phyloP scores from a whole-genome alignment of 2,888 invertebrate genomes.

The Hipparchia semele region DNA sequence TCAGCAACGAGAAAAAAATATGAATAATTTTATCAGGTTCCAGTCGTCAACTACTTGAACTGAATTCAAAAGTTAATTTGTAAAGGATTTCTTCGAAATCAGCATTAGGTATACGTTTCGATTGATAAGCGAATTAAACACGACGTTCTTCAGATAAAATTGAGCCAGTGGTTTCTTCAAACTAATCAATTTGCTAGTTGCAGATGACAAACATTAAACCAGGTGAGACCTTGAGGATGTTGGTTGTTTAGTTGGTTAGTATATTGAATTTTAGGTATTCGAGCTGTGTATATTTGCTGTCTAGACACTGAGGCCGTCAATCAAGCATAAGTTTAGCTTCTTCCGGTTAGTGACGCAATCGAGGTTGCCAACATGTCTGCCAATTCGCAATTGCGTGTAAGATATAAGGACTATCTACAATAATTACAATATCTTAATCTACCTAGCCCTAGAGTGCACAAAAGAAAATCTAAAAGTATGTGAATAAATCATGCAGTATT shows the following conservation, averaged over 20 bases:
- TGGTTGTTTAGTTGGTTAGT: slow-evolving; percentile 12
- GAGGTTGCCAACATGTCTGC: slow-evolving; percentile 1
- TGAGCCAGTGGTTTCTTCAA: not conserved
- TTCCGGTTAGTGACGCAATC: slow-evolving; percentile 20
- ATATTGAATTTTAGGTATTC: slow-evolving; percentile 13
- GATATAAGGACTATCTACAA: not conserved
- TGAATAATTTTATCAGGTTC: slow-evolving; percentile 35
- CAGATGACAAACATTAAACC: not conserved
- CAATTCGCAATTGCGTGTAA: not conserved
- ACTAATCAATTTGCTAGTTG: not conserved
- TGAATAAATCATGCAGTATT: no score
- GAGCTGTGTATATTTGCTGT: slow-evolving; percentile 20
- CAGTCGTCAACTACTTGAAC: slow-evolving; percentile 26
- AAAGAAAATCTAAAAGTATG: no score
- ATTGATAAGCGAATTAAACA: not conserved
- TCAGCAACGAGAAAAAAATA: slow-evolving; percentile 26
- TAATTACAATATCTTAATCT: no score
- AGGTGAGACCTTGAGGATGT: slow-evolving; percentile 10
- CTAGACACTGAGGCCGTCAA: slow-evolving; percentile 27
- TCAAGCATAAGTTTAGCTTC: slow-evolving; percentile 20
- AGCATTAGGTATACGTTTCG: not conserved
- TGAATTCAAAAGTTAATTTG: slow-evolving; percentile 11
- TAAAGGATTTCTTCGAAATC: slow-evolving; percentile 6
- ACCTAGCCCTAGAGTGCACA: no score
- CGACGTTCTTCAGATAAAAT: not conserved